A percentile compares a stretch with the other conserved stretches of the same genome.
phyloP scores from a whole-genome alignment of 2,797 vertebrate genomes.

The Mus spretus region DNA sequence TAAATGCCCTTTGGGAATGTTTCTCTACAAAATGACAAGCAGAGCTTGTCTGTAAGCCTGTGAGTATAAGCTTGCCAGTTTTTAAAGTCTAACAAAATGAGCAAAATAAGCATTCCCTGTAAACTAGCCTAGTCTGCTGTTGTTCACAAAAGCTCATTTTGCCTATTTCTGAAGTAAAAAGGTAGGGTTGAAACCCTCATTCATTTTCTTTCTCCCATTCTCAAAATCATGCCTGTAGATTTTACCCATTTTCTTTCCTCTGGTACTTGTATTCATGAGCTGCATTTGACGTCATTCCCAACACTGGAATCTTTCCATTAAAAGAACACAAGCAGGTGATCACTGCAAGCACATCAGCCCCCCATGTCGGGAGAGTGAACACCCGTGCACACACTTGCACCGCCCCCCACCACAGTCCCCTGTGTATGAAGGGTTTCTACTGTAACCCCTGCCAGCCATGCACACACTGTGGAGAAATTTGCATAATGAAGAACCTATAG shows the following conservation, averaged over 20 bases:
- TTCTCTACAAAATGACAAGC: conserved; percentile 64
- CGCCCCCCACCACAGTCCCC: background rate
- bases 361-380: background rate
- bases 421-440: background rate
- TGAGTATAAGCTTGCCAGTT: background rate
- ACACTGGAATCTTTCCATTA: conserved; percentile 63
- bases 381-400: background rate
- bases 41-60: background rate
- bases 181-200: conserved; percentile 42
- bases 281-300: conserved; percentile 58
- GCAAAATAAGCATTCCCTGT: conserved; percentile 34
- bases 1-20: conserved; percentile 18
- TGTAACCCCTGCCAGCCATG: background rate
- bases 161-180: conserved; percentile 54
- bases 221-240: conserved; percentile 52
- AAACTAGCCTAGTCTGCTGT: background rate
- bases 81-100: conserved; percentile 68
- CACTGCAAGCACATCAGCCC: conserved; percentile 20
- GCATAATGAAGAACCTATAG: background rate
- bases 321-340: conserved; percentile 66
- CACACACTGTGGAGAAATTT: background rate
- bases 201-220: conserved; percentile 57
- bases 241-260: background rate
- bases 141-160: conserved; percentile 5
- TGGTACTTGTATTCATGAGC: conserved; percentile 42